Evolutionary conservation across 2,113 vertebrate species (phyloP).

Genomic region (Microtus richardsoni): DNA sequence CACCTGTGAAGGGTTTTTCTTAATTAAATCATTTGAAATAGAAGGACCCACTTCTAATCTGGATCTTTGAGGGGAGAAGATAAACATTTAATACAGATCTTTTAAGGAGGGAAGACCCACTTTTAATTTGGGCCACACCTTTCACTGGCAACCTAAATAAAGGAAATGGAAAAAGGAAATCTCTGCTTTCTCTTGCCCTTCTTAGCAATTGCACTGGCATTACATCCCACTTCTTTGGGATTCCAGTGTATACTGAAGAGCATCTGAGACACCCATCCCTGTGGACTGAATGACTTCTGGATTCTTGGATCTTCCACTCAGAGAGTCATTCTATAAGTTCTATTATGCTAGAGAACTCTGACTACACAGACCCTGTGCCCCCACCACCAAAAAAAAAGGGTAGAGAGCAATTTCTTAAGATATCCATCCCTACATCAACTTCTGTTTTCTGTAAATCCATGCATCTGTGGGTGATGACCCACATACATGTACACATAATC

Average conservation of each 20-base stretch:
- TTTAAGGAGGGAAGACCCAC: neutral
- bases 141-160: neutral
- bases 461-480: neutral
- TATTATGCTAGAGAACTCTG: neutral
- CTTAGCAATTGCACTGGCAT: too few relatives aligned
- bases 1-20: neutral
- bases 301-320: neutral
- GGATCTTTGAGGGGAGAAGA: neutral
- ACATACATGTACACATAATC: neutral
- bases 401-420: neutral
- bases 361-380: neutral
- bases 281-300: neutral
- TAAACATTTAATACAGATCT: neutral
- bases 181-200: neutral
- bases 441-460: neutral
- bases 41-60: neutral
- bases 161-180: neutral
- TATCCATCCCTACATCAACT: neutral
- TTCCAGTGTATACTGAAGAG: neutral
- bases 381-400: neutral
- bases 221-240: neutral
- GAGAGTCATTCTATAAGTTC: neutral
- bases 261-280: neutral
- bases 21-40: neutral
- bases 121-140: neutral